Evolutionary conservation across 2,888 invertebrate species (phyloP).

Genomic region (Brachypalpus laphriformis): DNA sequence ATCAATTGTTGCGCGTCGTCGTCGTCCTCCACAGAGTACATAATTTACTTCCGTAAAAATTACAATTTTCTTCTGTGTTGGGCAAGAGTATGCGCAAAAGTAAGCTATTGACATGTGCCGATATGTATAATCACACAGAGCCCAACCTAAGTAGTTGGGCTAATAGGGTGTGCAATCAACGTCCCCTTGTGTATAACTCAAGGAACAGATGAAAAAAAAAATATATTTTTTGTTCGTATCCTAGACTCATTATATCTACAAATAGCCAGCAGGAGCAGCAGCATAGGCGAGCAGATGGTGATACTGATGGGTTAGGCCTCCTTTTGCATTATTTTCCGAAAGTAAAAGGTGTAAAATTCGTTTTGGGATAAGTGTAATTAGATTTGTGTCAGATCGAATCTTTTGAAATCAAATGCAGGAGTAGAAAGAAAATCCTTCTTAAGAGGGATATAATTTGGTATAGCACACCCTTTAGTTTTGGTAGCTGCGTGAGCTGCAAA

Average conservation of each 20-base stretch:
- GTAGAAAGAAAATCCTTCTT: slow-evolving; percentile 3
- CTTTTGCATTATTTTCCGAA: slow-evolving; percentile 24
- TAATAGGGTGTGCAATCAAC: slow-evolving; percentile 66
- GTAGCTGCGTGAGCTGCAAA: slow-evolving; percentile 47
- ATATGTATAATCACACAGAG: slow-evolving; percentile 48
- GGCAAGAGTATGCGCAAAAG: slow-evolving; percentile 63
- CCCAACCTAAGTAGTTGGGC: slow-evolving; percentile 60
- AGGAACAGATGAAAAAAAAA: neutral
- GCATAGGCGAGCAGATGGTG: slow-evolving; percentile 58
- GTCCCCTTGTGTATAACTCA: slow-evolving; percentile 19
- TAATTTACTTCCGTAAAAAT: slow-evolving; percentile 73
- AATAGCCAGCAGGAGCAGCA: slow-evolving; percentile 39
- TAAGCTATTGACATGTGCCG: slow-evolving; percentile 71
- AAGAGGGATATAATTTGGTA: slow-evolving; percentile 40
- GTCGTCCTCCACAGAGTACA: slow-evolving; percentile 38
- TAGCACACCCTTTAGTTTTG: slow-evolving; percentile 30
- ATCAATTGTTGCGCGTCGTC: slow-evolving; percentile 60
- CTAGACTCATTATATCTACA: slow-evolving; percentile 58
- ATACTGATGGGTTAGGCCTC: slow-evolving; percentile 18
- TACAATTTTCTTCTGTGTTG: slow-evolving; percentile 15
- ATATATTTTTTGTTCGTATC: slow-evolving; percentile 8
- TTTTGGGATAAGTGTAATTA: slow-evolving; percentile 67
- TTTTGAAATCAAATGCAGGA: slow-evolving; percentile 33
- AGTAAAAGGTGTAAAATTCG: slow-evolving; percentile 68
- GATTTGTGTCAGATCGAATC: slow-evolving; percentile 66